These are phyloP conservation scores for Lacanobia wlatinum DNA, from an alignment of 2,888 invertebrate genomes.

Conservation along the genomic window DNA sequence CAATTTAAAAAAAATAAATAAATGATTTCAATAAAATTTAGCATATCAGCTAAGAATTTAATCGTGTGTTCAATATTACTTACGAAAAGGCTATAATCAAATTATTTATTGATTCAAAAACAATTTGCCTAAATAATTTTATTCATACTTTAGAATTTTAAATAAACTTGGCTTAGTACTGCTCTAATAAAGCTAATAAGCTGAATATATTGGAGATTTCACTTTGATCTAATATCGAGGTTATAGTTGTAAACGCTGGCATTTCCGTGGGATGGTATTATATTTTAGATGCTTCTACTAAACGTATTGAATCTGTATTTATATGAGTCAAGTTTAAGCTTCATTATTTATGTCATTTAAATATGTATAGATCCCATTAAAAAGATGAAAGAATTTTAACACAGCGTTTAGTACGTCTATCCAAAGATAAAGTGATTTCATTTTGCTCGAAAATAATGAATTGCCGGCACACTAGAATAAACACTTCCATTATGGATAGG, in stretches of 20 bases:
- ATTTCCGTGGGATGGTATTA: conserved; percentile 52
- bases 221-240: conserved; percentile 46
- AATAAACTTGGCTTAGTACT: conserved; percentile 36
- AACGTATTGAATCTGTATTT: neutral
- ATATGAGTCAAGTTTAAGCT: too few relatives aligned
- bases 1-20: too few relatives aligned
- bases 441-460: too few relatives aligned
- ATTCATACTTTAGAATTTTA: conserved; percentile 47
- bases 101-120: conserved; percentile 24
- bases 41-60: neutral
- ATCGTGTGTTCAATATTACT: neutral
- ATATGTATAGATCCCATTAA: too few relatives aligned
- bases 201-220: conserved; percentile 37
- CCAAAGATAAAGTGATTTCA: too few relatives aligned
- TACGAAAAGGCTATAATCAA: neutral
- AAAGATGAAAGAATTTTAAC: too few relatives aligned
- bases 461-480: too few relatives aligned
- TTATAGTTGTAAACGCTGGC: conserved; percentile 44
- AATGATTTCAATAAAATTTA: too few relatives aligned
- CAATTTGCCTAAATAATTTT: conserved; percentile 24
- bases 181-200: conserved; percentile 42
- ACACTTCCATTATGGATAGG: too few relatives aligned
- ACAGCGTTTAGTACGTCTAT: too few relatives aligned
- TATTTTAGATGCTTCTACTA: conserved; percentile 3
- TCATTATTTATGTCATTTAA: too few relatives aligned